Base-by-base conservation (phyloP, 1,140 invertebrate species). In the Pararge aegeria region DNA sequence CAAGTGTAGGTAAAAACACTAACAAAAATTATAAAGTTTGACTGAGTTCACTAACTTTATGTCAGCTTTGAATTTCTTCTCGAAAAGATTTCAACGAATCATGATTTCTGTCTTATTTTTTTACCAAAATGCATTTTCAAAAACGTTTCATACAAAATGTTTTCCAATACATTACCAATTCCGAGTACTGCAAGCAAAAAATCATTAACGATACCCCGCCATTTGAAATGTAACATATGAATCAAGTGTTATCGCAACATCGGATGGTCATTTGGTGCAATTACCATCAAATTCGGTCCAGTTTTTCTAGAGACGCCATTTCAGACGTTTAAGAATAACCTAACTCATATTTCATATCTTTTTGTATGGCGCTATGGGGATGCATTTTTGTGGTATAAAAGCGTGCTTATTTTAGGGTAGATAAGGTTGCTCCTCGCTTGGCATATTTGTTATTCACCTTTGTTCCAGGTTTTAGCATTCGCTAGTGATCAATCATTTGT, bases 401-500 rank as follows among this genome's bases (percentile, higher is more conserved):
- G 58, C 19, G 21, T 7, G 16, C 56, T 53, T 71, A 64, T 56
- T 5, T 4, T 24, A n/a, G 34, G 7, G 27, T 42, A 7, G 2
- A 29, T 59, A 70, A 49, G 38, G 66, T 58, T 29, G n/a, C 27
- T 48, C 55, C 60, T 67, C 40, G 15, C 6, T 29, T 46, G 19
- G 12, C 38, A 50, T 44, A 40, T 50, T 51, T 15, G 12, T 30
- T 61, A 59, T 61, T 61, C 48, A 50, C 40, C 42, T 66, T 69
- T 65, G 63, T 68, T 70, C 51, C 29, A 40, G 55, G 55, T 76
- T 75, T 76, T 70, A 69, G 68, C 63, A 79, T 76, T 76, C 73
- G 30, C 42, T 54, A 59, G 66, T 70, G 67, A 79, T 79, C 74
- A 72, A 79, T 79, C 77, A 79, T 77, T 77, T 79, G 77, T 79